phyloP scores from a whole-genome alignment of 2,888 invertebrate species.

The Cephalotes varians region DNA sequence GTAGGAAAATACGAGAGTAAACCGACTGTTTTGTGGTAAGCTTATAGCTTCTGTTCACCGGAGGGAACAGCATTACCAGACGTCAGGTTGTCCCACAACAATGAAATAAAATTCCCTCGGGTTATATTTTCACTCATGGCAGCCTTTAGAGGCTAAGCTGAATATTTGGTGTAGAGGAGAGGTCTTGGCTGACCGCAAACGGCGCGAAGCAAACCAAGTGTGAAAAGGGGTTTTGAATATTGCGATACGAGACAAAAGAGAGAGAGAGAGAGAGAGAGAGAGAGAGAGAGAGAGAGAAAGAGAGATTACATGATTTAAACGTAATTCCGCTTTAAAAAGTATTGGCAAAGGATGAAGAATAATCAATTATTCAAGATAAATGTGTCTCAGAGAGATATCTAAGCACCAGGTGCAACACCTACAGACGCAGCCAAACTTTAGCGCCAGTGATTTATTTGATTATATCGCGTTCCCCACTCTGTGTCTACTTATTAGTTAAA shows the following conservation, averaged over 20 bases:
- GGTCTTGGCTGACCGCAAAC: slow-evolving; percentile 36
- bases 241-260: neutral
- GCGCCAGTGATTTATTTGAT: slow-evolving; percentile 38
- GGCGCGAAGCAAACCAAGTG: slow-evolving; percentile 20
- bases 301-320: neutral
- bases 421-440: slow-evolving; percentile 21
- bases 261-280: neutral
- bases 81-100: slow-evolving; percentile 45
- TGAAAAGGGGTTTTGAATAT: slow-evolving; percentile 41
- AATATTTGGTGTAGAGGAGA: slow-evolving; percentile 33
- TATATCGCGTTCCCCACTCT: neutral
- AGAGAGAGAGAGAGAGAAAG: neutral
- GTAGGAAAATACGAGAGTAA: neutral
- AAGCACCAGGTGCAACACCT: slow-evolving; percentile 13
- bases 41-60: slow-evolving; percentile 32
- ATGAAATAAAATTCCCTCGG: slow-evolving; percentile 47
- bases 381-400: neutral
- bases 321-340: slow-evolving; percentile 18
- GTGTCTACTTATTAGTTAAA: slow-evolving; percentile 36
- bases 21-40: slow-evolving; percentile 34
- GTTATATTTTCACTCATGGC: slow-evolving; percentile 41
- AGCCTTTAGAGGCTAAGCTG: slow-evolving; percentile 35
- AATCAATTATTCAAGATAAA: slow-evolving; percentile 37
- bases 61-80: slow-evolving; percentile 27
- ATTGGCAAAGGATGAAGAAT: slow-evolving; percentile 5